Conservation (phyloP, 2,888 invertebrate genomes). For the Himalopsyche tibetana region DNA sequence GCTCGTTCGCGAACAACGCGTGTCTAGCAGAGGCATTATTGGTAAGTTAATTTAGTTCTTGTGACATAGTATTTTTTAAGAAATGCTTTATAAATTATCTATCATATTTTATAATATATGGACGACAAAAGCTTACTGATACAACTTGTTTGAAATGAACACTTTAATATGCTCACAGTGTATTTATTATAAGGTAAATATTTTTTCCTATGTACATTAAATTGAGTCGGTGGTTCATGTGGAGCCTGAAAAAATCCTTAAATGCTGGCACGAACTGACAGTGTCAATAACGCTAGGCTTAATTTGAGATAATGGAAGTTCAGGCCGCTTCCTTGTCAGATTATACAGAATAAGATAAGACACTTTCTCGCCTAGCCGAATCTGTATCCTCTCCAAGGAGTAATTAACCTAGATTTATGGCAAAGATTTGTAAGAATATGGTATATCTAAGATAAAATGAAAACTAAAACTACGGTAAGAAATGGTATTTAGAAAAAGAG, state of each 20-base stretch:
- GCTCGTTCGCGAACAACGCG: too few species aligned
- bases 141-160: too few species aligned
- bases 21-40: too few species aligned
- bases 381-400: constrained; percentile 8
- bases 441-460: neutral
- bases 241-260: constrained; percentile 18
- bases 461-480: too few species aligned
- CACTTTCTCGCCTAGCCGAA: constrained; percentile 39
- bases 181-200: too few species aligned
- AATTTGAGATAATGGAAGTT: constrained; percentile 58
- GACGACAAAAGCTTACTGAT: too few species aligned
- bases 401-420: constrained; percentile 35
- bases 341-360: constrained; percentile 54
- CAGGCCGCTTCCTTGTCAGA: constrained; percentile 55
- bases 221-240: constrained; percentile 17
- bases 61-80: too few species aligned
- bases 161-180: too few species aligned
- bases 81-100: too few species aligned
- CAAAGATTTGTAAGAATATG: neutral
- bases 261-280: constrained; percentile 51
- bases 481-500: too few species aligned
- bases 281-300: constrained; percentile 50
- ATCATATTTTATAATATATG: too few species aligned
- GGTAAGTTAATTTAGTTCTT: too few species aligned
- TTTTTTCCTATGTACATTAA: neutral